Evolutionary conservation across 2,113 vertebrate species (phyloP), one percentile per base, ranked within the genome.

Genomic region (Elephantulus edwardii): DNA sequence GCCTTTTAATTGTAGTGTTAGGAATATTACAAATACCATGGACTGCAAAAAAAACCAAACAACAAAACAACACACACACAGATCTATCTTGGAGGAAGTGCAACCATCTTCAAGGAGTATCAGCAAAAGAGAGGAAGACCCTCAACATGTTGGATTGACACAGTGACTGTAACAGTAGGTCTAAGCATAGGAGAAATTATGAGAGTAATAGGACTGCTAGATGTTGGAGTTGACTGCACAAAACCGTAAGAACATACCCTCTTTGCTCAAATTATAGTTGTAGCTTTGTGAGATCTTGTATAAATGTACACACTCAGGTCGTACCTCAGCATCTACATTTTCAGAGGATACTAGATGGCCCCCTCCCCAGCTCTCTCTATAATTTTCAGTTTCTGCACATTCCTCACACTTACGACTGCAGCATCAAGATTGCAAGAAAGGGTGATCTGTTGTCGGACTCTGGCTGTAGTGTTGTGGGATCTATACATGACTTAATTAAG

Each of bases 401-500:
- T 54, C 44, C 74, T 68, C 46, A 38, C 33, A 33, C 35, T 68
- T 22, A 50, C 78, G 33, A 4, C 24, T 11, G n/a, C 7, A 38
- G 24, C 28, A 4, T 3, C 8, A 68, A 28, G n/a, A 54, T 38
- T 33, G 5, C 8, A 4, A 10, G 74, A 79, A 14, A 35, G 35
- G 66, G 14, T 14, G 1, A 8, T 42, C 28, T 83, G 11, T 38
- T 42, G 24, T 26, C 26, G 8, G 22, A 1, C 11, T 85, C 26
- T 2, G 20, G 1, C 8, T 1, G 1, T n/a, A 74, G 14, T 20
- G 28, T 0, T 6, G 3, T 40, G 44, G 50, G 5, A 8, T 81
- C 12, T 48, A 3, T 6, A 13, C 20, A 30, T 64, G 33, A 26
- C 46, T 30, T 89, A 14, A 2, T 72, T 62, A 38, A 24, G 30